A percentile compares a stretch with the other conserved stretches of the same genome.
Evolutionary conservation across 2,797 vertebrate genomes (phyloP).

Genomic region (Podarcis siculus): DNA sequence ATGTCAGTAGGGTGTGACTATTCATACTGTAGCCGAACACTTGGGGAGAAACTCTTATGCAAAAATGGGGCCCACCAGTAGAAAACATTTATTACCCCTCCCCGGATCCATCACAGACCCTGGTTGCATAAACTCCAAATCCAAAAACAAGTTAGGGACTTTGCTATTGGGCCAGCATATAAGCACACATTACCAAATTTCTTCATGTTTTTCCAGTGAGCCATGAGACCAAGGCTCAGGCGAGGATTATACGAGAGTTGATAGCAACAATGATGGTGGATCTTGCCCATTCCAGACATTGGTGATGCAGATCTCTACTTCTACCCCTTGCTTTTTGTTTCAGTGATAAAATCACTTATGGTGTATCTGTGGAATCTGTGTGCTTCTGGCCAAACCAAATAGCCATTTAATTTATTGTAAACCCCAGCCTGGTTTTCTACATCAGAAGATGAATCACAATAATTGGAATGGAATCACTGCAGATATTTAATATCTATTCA

Average conservation of each 20-base stretch:
- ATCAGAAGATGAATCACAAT: neutral
- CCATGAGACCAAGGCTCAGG: neutral
- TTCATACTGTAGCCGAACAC: neutral
- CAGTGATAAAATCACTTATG: neutral
- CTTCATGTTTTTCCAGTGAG: neutral
- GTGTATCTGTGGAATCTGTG: neutral
- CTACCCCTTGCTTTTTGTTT: neutral
- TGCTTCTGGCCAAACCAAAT: neutral
- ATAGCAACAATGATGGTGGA: too few relatives aligned
- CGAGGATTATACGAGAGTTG: neutral
- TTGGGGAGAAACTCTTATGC: neutral
- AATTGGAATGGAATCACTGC: constrained; percentile 17
- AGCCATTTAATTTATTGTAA: constrained; percentile 14
- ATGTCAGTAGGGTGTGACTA: neutral
- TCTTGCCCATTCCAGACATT: neutral
- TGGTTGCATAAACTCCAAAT: neutral
- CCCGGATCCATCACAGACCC: neutral
- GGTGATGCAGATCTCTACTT: neutral
- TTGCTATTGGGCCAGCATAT: neutral
- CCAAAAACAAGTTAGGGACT: neutral
- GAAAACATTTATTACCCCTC: neutral
- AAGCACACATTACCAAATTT: neutral
- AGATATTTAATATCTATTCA: constrained; percentile 20
- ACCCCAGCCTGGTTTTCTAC: neutral
- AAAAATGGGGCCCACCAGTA: neutral